Base-by-base conservation (phyloP, 1,140 invertebrate genomes). In the Macrotrachela quadricornifera region DNA sequence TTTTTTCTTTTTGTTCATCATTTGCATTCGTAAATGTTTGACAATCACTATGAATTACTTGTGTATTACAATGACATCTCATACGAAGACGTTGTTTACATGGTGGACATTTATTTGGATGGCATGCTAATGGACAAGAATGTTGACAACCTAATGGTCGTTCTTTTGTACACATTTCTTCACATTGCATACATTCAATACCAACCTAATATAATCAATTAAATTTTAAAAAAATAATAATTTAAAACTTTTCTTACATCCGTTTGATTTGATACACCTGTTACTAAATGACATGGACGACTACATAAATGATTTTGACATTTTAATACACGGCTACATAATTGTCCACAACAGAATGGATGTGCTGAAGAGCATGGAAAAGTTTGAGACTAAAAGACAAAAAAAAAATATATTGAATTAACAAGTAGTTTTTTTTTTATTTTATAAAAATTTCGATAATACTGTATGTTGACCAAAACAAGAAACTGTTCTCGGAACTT, bases 391-490 rank as follows among this genome's bases (percentile, higher is more conserved):
- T 72, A 57, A 36, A 58, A 50, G 6, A 51, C 46, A 59, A 15
- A 49, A 51, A 51, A 45, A 38, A 46, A 41, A 17, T 54, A 53
- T 46, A 21, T 38, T 44, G 11, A 49, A n/a, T n/a, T n/a, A n/a
- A n/a, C n/a, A n/a, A n/a, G n/a, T n/a, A n/a, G n/a, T n/a, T n/a
- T n/a, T n/a, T n/a, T n/a, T n/a, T n/a, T n/a, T n/a, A n/a, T n/a
- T n/a, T n/a, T n/a, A n/a, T n/a, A 21, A 16, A 38, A 21, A 41
- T 36, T 30, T 45, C 40, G 13, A 18, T 41, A 41, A 49, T 60
- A 70, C 70, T 58, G 87, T 84, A 66, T 91, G 85, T 40, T 75
- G 76, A 1, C 85, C 85, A 55, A 82, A 74, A 67, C 86, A 91
- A 4, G 76, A 75, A 0, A 85, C 74, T 46, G 74, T 67, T 0